Percentiles rank a stretch among this genome's conserved stretches.
Evolutionary conservation across 2,888 invertebrate species (phyloP).

Genomic region (Macrophya annulata): DNA sequence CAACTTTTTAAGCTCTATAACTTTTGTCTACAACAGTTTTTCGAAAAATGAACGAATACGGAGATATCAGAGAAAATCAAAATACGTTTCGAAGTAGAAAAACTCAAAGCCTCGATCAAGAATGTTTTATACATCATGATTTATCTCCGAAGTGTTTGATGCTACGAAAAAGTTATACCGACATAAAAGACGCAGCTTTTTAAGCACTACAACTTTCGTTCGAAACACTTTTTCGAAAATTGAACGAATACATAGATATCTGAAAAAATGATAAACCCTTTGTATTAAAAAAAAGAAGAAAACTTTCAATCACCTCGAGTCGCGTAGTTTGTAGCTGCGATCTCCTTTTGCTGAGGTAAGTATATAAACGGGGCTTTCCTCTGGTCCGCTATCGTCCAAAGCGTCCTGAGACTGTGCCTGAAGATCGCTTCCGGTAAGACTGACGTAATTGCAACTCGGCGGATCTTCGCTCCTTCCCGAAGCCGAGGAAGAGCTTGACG

Average conservation of each 20-base stretch:
- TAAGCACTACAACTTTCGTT: background rate
- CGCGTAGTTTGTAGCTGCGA: slow-evolving; percentile 85
- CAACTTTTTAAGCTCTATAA: background rate
- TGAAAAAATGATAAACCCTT: background rate
- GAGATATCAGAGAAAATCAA: background rate
- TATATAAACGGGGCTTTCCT: slow-evolving; percentile 77
- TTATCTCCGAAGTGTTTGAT: background rate
- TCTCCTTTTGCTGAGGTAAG: slow-evolving; percentile 77
- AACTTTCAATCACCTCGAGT: slow-evolving; percentile 83
- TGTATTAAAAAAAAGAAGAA: slow-evolving; percentile 20
- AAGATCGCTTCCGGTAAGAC: slow-evolving; percentile 74
- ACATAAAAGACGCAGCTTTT: background rate
- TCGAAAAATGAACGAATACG: background rate
- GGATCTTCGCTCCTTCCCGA: slow-evolving; percentile 77
- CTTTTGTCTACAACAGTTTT: background rate
- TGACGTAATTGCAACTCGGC: slow-evolving; percentile 69
- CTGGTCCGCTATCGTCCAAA: slow-evolving; percentile 76
- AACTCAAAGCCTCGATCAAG: background rate
- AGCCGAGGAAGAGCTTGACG: slow-evolving; percentile 77
- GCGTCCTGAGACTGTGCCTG: slow-evolving; percentile 74
- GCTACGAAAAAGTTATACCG: background rate
- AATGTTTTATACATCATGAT: background rate
- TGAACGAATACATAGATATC: background rate
- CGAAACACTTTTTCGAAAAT: background rate
- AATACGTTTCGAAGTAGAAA: background rate